These are phyloP conservation scores for Cardiocondyla obscurior DNA, from an alignment of 1,140 invertebrate genomes.

Conservation along the genomic window DNA sequence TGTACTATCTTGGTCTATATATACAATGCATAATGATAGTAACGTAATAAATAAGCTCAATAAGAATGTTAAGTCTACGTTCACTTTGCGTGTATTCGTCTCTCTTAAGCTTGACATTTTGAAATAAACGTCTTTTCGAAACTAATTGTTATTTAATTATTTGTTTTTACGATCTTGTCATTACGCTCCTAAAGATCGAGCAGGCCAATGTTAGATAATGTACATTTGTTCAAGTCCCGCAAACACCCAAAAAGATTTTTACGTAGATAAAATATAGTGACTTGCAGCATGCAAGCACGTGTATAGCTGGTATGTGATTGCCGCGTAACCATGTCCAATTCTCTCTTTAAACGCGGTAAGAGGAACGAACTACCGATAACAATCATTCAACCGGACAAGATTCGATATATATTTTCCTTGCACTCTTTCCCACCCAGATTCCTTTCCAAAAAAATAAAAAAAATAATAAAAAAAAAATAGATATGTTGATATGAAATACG, in stretches of 20 bases:
- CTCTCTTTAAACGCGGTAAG: slow-evolving; percentile 46
- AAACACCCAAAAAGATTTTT: slow-evolving; percentile 13
- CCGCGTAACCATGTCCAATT: slow-evolving; percentile 16
- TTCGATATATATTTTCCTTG: slow-evolving; percentile 17
- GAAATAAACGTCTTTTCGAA: slow-evolving; percentile 15
- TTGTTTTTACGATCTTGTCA: slow-evolving; percentile 54
- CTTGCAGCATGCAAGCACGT: neutral
- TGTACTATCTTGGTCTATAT: slow-evolving; percentile 77
- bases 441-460: slow-evolving; percentile 4
- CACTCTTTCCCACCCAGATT: neutral
- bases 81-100: slow-evolving; percentile 65
- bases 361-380: slow-evolving; percentile 68
- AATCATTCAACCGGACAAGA: slow-evolving; percentile 25
- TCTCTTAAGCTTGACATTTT: slow-evolving; percentile 42
- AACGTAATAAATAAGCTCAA: slow-evolving; percentile 83
- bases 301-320: neutral
- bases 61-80: slow-evolving; percentile 68
- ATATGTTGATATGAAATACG: slow-evolving; percentile 24
- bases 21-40: slow-evolving; percentile 77
- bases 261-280: slow-evolving; percentile 59
- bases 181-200: slow-evolving; percentile 50
- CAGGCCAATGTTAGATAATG: slow-evolving; percentile 64
- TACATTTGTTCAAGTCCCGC: slow-evolving; percentile 54
- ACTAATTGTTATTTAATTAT: slow-evolving; percentile 54
- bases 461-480: too few relatives aligned